Evolutionary conservation across 2,797 vertebrate species (phyloP).

Genomic region (Brachyrhaphis roseni): DNA sequence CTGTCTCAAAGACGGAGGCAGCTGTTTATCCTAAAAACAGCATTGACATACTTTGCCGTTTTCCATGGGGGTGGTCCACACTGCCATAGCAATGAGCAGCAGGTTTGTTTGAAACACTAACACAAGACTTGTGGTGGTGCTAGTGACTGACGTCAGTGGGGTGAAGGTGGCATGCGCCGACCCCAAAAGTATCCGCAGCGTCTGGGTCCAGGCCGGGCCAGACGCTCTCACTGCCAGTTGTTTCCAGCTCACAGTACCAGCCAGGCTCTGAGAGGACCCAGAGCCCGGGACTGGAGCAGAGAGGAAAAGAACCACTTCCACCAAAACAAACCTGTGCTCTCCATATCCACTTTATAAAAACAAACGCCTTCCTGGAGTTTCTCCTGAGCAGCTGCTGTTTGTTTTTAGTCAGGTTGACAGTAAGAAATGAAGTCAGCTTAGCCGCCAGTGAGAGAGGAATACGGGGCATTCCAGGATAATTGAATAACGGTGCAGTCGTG

Average conservation of each 20-base stretch:
- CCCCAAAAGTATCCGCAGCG: conserved; percentile 30
- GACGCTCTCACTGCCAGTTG: conserved; percentile 38
- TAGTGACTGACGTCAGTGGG: conserved; percentile 73
- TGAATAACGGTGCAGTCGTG: conserved; percentile 22
- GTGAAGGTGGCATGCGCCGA: conserved; percentile 31
- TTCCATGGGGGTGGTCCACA: conserved; percentile 70
- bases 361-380: conserved; percentile 75
- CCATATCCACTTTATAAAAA: conserved; percentile 72
- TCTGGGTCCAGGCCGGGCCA: conserved; percentile 34
- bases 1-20: conserved; percentile 40
- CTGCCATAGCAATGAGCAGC: conserved; percentile 56
- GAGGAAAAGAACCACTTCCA: conserved; percentile 77
- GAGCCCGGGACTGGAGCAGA: conserved; percentile 48
- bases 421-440: conserved; percentile 57
- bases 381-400: conserved; percentile 70
- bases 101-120: conserved; percentile 71
- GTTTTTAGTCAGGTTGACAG: conserved; percentile 67
- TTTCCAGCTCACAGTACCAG: conserved; percentile 48
- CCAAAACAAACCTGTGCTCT: conserved; percentile 75
- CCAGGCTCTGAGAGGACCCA: conserved; percentile 48
- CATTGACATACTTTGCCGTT: conserved; percentile 48
- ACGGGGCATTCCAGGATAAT: conserved; percentile 61
- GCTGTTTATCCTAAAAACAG: conserved; percentile 68
- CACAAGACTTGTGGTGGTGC: conserved; percentile 56
- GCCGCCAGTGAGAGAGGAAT: conserved; percentile 32